Conservation (phyloP, 2,797 vertebrate genomes). For the Mus caroli region DNA sequence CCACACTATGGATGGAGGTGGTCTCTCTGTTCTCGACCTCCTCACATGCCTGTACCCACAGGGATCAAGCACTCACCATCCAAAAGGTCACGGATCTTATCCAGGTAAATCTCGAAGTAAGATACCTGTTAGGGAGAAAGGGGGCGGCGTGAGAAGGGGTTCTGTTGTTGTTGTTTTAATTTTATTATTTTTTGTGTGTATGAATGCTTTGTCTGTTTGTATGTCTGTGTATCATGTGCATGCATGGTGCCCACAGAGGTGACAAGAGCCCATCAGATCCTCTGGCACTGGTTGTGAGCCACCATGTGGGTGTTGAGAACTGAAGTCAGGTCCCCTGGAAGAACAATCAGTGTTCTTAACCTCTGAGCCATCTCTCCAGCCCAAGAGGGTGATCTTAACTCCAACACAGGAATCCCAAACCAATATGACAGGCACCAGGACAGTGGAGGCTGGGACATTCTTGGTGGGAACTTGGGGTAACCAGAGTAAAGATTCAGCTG, state of each 20-base stretch:
- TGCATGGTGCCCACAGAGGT: neutral
- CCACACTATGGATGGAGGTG: neutral
- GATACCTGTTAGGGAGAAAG: constrained; percentile 91
- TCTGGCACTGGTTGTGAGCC: neutral
- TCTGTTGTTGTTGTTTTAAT: neutral
- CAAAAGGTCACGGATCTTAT: constrained; percentile 97
- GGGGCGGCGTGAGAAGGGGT: neutral
- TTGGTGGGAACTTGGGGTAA: neutral
- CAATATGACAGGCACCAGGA: neutral
- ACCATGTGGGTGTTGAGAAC: neutral
- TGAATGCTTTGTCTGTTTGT: neutral
- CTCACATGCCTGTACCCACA: neutral
- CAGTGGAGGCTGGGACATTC: neutral
- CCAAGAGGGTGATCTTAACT: neutral
- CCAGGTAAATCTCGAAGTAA: constrained; percentile 99
- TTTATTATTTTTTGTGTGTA: too few species aligned
- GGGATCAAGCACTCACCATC: constrained; percentile 91
- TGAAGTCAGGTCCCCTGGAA: neutral
- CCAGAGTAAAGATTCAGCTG: neutral
- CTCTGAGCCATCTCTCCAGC: neutral
- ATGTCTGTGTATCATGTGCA: neutral
- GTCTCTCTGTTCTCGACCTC: neutral
- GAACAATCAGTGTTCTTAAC: neutral
- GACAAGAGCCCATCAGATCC: neutral
- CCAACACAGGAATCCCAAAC: neutral